These are phyloP conservation scores for Pangasius djambal DNA, from an alignment of 2,797 vertebrate genomes.

Conservation along the genomic window DNA sequence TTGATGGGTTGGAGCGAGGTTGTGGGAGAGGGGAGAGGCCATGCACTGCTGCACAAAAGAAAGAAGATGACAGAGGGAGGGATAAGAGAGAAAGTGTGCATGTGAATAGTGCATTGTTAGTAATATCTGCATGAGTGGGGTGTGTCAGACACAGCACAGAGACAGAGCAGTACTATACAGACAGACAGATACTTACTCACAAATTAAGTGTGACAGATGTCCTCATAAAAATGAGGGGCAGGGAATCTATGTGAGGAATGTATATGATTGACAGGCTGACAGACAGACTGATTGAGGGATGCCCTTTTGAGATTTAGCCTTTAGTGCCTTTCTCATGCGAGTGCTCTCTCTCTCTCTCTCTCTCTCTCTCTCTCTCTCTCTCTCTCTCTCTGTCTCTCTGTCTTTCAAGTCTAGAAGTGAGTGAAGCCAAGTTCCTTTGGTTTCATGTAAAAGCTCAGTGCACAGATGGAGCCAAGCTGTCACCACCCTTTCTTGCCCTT, in stretches of 20 bases:
- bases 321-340: neutral
- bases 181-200: neutral
- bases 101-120: constrained; percentile 30
- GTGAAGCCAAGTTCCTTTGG: neutral
- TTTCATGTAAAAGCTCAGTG: constrained; percentile 25
- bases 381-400: neutral
- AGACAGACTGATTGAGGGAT: constrained; percentile 23
- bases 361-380: neutral
- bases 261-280: constrained; percentile 45
- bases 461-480: constrained; percentile 71
- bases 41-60: constrained; percentile 22
- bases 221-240: constrained; percentile 36
- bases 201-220: constrained; percentile 14
- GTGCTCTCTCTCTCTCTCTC: neutral
- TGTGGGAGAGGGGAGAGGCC: neutral
- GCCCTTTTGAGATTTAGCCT: neutral
- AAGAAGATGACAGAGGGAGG: constrained; percentile 13
- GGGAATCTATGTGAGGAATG: constrained; percentile 55
- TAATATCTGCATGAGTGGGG: constrained; percentile 24
- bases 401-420: neutral
- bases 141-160: constrained; percentile 30
- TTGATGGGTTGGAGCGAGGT: neutral
- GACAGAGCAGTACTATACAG: constrained; percentile 10
- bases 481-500: constrained; percentile 60
- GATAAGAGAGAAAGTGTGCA: constrained; percentile 6